Evolutionary conservation across 2,113 vertebrate genomes (phyloP), one percentile per base, ranked within the genome.

Genomic region (Nibea coibor): DNA sequence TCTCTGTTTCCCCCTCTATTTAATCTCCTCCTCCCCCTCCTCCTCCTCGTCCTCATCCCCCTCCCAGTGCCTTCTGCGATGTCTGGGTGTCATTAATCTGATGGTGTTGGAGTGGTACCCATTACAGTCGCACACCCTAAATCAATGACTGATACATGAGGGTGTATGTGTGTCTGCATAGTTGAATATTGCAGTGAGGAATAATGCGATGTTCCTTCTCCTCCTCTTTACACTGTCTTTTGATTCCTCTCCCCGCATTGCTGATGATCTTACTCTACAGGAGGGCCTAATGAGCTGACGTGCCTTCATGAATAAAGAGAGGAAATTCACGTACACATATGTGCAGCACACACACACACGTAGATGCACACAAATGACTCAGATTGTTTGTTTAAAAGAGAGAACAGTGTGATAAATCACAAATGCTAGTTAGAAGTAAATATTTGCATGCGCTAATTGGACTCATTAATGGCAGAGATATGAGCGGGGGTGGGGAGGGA

Each of bases 381-480:
- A 72, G 72, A 83, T 48, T 83, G 84, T 90, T 88, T 89, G 87
- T 87, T 91, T 91, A 78, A 91, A 88, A 92, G 75, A 66, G 83
- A n/a, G 81, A 93, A 81, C 78, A 74, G 83, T 84, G 80, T 77
- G 83, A 94, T 94, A 89, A 93, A 95, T 93, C 92, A 91, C 86
- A 90, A 88, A 92, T 83, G 88, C 78, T 86, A 67, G 79, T 87
- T 89, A 86, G 80, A 80, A 81, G 90, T 93, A 95, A 95, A 95
- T 94, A 94, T 95, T 94, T 94, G 91, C 92, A 91, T 90, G 88
- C 82, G 88, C 92, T 95, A 94, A 95, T 94, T 93, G 90, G 92
- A 89, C 91, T 93, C 91, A 92, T 94, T 94, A 94, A 92, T 90
- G 91, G 89, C 69, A 81, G 57, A 87, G 88, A 87, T 88, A 82